Conservation (phyloP, 2,797 vertebrate species). For the Centroberyx gerrardi region DNA sequence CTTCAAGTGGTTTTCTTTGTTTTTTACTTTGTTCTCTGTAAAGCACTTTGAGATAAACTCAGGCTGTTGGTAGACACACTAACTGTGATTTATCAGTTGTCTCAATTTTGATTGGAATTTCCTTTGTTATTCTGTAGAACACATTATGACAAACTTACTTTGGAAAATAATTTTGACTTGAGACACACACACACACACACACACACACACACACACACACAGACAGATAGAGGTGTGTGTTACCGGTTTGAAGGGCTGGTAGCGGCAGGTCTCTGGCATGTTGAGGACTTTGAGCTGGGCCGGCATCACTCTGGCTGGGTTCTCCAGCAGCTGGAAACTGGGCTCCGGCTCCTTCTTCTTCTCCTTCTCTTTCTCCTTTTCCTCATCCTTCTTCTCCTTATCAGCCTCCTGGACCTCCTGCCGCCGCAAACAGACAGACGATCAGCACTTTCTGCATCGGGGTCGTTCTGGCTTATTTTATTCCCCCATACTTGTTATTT, state of each 20-base stretch:
- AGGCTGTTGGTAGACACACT: no score
- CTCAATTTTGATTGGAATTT: no score
- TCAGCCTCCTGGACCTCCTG: slow-evolving; percentile 85
- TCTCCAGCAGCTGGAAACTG: slow-evolving; percentile 96
- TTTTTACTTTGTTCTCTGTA: no score
- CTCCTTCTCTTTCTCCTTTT: slow-evolving; percentile 94
- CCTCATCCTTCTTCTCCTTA: slow-evolving; percentile 85
- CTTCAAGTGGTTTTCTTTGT: no score
- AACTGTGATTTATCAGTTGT: no score
- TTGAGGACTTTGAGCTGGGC: slow-evolving; percentile 97
- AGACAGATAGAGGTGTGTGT: slow-evolving; percentile 30
- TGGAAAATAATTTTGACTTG: no score
- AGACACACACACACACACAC: not conserved
- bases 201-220: not conserved
- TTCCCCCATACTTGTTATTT: not conserved
- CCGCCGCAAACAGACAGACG: slow-evolving; percentile 27
- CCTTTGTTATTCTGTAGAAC: no score
- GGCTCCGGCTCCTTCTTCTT: slow-evolving; percentile 99
- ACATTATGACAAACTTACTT: no score
- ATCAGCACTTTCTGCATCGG: slow-evolving; percentile 2
- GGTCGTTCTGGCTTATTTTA: no score
- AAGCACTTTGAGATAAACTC: not conserved
- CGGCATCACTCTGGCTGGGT: slow-evolving; percentile 96
- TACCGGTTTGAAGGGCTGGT: slow-evolving; percentile 99
- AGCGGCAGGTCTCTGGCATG: slow-evolving; percentile 96